Evolutionary conservation across 1,140 invertebrate genomes (phyloP).

Genomic region (Coboldia fuscipes): DNA sequence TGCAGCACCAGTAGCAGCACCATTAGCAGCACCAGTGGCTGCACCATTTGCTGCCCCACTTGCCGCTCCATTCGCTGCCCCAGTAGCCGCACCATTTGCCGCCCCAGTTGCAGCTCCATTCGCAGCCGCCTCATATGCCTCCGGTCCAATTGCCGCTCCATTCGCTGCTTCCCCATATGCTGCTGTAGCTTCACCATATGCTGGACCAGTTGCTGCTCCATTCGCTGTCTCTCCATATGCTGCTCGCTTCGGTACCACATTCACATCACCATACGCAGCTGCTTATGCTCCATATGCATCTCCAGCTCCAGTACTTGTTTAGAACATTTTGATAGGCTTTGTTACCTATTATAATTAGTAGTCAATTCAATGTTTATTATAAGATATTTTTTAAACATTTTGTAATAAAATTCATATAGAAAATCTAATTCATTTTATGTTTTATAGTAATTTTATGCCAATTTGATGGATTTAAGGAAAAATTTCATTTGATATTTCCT

Average conservation of each 20-base stretch:
- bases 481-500: no score
- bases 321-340: no score
- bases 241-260: constrained; percentile 8
- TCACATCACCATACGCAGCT: constrained; percentile 4
- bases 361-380: neutral
- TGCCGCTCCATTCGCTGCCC: constrained; percentile 7
- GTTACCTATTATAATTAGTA: no score
- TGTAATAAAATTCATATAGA: neutral
- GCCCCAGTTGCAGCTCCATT: constrained; percentile 5
- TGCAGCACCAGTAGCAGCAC: constrained; percentile 12
- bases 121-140: constrained; percentile 4
- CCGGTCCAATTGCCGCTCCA: constrained; percentile 12
- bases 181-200: constrained; percentile 5
- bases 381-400: no score
- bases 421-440: neutral
- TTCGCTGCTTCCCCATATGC: constrained; percentile 9
- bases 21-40: constrained; percentile 10
- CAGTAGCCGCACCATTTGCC: constrained; percentile 8
- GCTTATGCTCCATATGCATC: constrained; percentile 5
- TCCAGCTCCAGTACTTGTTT: constrained; percentile 3
- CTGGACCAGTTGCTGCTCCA: constrained; percentile 10
- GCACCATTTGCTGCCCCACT: constrained; percentile 7
- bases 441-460: no score
- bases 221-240: constrained; percentile 8
- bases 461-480: no score